phyloP scores from a whole-genome alignment of 2,797 vertebrate species.

The Cirrhinus mrigala region DNA sequence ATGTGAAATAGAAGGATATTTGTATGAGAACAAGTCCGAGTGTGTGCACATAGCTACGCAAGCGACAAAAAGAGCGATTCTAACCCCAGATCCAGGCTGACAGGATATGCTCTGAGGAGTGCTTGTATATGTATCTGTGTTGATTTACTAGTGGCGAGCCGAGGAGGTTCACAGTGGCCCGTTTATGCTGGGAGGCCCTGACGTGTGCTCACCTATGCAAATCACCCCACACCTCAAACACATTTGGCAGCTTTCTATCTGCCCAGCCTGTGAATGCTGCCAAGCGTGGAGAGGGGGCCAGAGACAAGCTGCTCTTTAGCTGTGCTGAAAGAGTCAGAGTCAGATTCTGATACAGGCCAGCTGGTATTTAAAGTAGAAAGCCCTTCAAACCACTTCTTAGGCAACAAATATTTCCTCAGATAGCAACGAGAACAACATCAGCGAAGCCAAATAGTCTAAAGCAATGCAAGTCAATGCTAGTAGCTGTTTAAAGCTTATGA shows the following conservation, averaged over 20 bases:
- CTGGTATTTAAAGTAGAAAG: slow-evolving; percentile 25
- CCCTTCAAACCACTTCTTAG: slow-evolving; percentile 23
- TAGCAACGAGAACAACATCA: slow-evolving; percentile 3
- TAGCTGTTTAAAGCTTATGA: not conserved
- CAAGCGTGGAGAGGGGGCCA: slow-evolving; percentile 35
- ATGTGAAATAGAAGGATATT: slow-evolving; percentile 18
- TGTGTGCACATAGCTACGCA: slow-evolving; percentile 8
- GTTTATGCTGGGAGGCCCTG: slow-evolving; percentile 76
- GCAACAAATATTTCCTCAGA: slow-evolving; percentile 35
- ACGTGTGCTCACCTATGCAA: slow-evolving; percentile 71
- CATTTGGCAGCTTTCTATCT: slow-evolving; percentile 57
- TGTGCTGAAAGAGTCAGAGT: slow-evolving; percentile 40
- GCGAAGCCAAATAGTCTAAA: not conserved
- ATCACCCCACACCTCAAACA: slow-evolving; percentile 72
- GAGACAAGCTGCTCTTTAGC: slow-evolving; percentile 44
- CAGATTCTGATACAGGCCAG: slow-evolving; percentile 29
- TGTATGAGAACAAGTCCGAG: slow-evolving; percentile 34
- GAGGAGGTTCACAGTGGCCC: slow-evolving; percentile 69
- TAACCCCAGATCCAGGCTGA: slow-evolving; percentile 24
- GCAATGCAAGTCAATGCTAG: not conserved
- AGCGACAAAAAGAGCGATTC: slow-evolving; percentile 36
- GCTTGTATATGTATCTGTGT: slow-evolving; percentile 66
- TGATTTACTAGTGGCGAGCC: slow-evolving; percentile 69
- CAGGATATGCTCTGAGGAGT: slow-evolving; percentile 49
- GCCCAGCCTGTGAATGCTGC: slow-evolving; percentile 26